A percentile compares a stretch with the other conserved stretches of the same genome.
phyloP scores from a whole-genome alignment of 2,888 invertebrate genomes.

The Apodemia mormo region DNA sequence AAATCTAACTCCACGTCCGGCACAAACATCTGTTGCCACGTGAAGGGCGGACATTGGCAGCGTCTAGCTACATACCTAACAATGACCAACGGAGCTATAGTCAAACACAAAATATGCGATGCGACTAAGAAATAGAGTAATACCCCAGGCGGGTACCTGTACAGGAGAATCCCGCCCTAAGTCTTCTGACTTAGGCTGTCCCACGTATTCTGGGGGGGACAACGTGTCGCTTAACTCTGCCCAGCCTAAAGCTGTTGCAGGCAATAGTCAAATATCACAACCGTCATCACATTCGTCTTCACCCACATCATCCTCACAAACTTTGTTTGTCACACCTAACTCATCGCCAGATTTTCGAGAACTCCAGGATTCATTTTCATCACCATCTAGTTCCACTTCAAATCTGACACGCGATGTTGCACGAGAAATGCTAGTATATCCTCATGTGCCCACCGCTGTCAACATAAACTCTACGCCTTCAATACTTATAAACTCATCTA shows the following conservation, averaged over 20 bases:
- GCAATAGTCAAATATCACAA: background rate
- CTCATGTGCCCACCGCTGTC: background rate
- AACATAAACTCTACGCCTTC: background rate
- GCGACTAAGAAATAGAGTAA: constrained; percentile 21
- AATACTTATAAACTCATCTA: background rate
- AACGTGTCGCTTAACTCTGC: constrained; percentile 22
- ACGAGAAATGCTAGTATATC: background rate
- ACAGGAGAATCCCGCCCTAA: constrained; percentile 21
- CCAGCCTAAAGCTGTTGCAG: constrained; percentile 23
- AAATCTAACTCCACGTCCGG: constrained; percentile 29
- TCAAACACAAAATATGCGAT: constrained; percentile 18
- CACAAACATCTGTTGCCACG: constrained; percentile 25
- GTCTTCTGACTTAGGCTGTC: constrained; percentile 11
- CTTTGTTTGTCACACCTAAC: background rate
- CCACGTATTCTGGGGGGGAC: too few relatives aligned
- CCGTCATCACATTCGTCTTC: constrained; percentile 4
- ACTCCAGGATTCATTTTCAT: background rate
- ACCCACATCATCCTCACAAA: background rate
- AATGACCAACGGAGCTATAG: constrained; percentile 22
- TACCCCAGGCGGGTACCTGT: constrained; percentile 26
- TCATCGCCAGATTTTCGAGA: background rate
- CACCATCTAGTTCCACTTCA: background rate
- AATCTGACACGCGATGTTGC: constrained; percentile 1
- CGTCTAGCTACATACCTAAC: constrained; percentile 16
- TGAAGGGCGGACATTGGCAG: constrained; percentile 27